Base-by-base conservation (phyloP, 2,888 invertebrate species). In the Cacoxenus indagator region DNA sequence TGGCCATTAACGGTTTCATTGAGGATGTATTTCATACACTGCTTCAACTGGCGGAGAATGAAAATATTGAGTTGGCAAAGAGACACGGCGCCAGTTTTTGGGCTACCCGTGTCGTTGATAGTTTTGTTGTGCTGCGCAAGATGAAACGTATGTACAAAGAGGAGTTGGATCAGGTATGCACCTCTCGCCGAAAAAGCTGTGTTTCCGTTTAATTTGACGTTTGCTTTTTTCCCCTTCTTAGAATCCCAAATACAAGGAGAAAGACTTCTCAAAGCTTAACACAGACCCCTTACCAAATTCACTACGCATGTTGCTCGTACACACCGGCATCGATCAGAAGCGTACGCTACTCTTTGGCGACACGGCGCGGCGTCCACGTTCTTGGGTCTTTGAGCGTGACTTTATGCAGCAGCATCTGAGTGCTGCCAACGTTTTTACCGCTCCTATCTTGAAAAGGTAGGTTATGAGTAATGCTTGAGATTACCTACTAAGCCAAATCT, bases 41-140 rank as follows among this genome's bases (percentile, higher is more conserved):
- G 4, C 71, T 88, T 1, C 76, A 76, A n/a, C 69, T 87, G 37
- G 73, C 82, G 0, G 88, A 88, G 70, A 84, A 84, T 71, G 54
- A 69, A 1, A 77, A 78, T 64, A 77, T 75, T 4, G 68, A 72
- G 14, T 48, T 65, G 2, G 31, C 26, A 0, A 76, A 71, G 2
- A 81, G 88, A 0, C 67, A 70, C 14, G 86, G 86, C 1, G 85
- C 87, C 1, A 77, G 81, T n/a, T 88, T 87, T 71, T 88, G 88
- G 88, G 86, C 86, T 1, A 69, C 74, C 14, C 78, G 87, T 69
- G 82, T 88, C 67, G 69, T 82, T 0, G 43, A 78, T 1, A 85
- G 87, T 0, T 87, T 87, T 67, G 73, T 74, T 6, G 84, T 84
- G 26, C 83, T 87, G 11, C 78, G 78, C 2, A 77, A 80, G 37